Evolutionary conservation across 2,888 invertebrate genomes (phyloP).

Genomic region (Bellardia bayeri): DNA sequence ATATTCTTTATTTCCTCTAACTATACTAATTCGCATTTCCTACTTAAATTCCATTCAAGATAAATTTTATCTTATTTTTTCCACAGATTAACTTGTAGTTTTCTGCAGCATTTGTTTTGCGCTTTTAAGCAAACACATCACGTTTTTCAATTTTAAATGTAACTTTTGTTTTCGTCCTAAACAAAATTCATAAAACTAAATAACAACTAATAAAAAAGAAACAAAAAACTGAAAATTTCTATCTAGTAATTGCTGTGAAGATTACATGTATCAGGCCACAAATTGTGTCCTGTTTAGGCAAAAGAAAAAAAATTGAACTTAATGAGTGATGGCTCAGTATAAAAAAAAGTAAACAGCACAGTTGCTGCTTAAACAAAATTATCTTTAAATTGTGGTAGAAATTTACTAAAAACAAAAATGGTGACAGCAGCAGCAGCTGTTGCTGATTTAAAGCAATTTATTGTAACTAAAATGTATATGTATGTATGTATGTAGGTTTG

Average conservation of each 20-base stretch:
- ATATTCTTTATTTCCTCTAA: no score
- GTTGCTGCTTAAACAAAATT: slow-evolving; percentile 23
- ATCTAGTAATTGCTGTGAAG: slow-evolving; percentile 4
- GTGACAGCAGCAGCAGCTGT: background rate
- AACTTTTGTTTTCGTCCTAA: background rate
- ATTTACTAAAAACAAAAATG: background rate
- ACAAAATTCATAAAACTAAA: background rate
- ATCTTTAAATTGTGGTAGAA: slow-evolving; percentile 20
- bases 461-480: background rate
- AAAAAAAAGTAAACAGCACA: background rate
- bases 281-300: background rate
- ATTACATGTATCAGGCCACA: background rate
- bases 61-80: background rate
- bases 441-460: background rate
- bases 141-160: slow-evolving; percentile 42
- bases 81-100: background rate
- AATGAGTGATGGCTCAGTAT: background rate
- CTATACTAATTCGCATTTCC: no score
- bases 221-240: background rate
- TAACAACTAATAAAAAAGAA: background rate
- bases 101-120: slow-evolving; percentile 7
- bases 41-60: no score
- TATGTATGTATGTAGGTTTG: background rate
- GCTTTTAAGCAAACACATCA: slow-evolving; percentile 17
- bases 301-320: background rate